phyloP scores from a whole-genome alignment of 2,797 vertebrate genomes.

The Pseudochromis fuscus region DNA sequence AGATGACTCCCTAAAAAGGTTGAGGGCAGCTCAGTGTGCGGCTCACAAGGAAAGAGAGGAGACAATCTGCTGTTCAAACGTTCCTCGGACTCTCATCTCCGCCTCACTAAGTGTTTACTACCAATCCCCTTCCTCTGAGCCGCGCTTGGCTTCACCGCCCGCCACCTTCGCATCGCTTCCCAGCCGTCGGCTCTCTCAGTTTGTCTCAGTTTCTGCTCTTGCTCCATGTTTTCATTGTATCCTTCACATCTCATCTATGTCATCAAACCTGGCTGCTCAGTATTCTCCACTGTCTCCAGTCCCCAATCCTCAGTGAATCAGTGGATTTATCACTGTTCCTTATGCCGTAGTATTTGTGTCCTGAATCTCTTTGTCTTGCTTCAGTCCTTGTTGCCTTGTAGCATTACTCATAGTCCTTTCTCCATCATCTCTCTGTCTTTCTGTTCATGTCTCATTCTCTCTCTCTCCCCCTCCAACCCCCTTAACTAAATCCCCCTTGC shows the following conservation, averaged over 20 bases:
- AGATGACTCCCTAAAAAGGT: constrained; percentile 82
- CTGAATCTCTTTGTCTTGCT: constrained; percentile 22
- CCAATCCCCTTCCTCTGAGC: constrained; percentile 56
- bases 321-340: constrained; percentile 31
- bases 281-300: not conserved
- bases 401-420: constrained; percentile 3
- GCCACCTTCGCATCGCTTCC: constrained; percentile 56
- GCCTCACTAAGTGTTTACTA: constrained; percentile 78
- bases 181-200: constrained; percentile 41
- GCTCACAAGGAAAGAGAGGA: constrained; percentile 68
- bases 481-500: constrained; percentile 43
- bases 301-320: constrained; percentile 25
- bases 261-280: constrained; percentile 32
- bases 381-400: constrained; percentile 23
- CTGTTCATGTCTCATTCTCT: constrained; percentile 20
- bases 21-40: constrained; percentile 58
- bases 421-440: constrained; percentile 5
- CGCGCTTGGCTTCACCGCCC: constrained; percentile 46
- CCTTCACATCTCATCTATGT: constrained; percentile 56
- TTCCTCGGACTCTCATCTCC: constrained; percentile 66
- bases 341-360: constrained; percentile 21
- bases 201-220: constrained; percentile 55
- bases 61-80: constrained; percentile 71
- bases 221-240: constrained; percentile 60
- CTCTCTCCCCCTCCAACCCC: not conserved